Evolutionary conservation across 2,888 invertebrate genomes (phyloP).

Genomic region (Drosophila pseudotakahashii): DNA sequence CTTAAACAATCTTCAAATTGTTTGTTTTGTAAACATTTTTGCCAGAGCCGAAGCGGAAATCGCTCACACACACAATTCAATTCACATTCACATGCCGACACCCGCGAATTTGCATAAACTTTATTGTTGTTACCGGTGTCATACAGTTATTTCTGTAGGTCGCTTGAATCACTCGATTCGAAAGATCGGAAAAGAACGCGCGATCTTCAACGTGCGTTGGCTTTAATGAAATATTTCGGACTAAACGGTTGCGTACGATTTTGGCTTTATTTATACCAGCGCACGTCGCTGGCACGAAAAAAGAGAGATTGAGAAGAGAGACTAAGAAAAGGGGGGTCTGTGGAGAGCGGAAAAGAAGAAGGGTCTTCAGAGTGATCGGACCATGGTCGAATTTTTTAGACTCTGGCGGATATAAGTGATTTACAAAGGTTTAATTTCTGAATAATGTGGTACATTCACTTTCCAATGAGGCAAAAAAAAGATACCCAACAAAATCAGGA

Average conservation of each 20-base stretch:
- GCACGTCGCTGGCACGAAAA: slow-evolving; percentile 54
- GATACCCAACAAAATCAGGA: too few relatives aligned
- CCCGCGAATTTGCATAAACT: slow-evolving; percentile 39
- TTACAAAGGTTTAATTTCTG: too few relatives aligned
- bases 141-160: slow-evolving; percentile 36
- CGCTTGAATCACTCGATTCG: slow-evolving; percentile 6
- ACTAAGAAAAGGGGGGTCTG: neutral
- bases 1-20: slow-evolving; percentile 9
- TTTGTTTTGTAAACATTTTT: slow-evolving; percentile 48
- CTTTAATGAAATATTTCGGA: slow-evolving; percentile 61
- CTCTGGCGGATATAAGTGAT: too few relatives aligned
- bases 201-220: slow-evolving; percentile 62
- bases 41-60: slow-evolving; percentile 38
- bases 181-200: slow-evolving; percentile 19
- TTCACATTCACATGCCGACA: slow-evolving; percentile 17
- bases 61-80: slow-evolving; percentile 13
- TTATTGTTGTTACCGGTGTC: slow-evolving; percentile 36
- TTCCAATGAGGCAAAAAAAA: too few relatives aligned
- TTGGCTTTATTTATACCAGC: slow-evolving; percentile 80
- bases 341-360: neutral
- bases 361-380: neutral
- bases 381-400: neutral
- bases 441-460: too few relatives aligned
- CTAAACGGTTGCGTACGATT: slow-evolving; percentile 78
- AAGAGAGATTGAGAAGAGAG: slow-evolving; percentile 21